Evolutionary conservation across 1,140 invertebrate genomes (phyloP).

Genomic region (Palaemon carinicauda): DNA sequence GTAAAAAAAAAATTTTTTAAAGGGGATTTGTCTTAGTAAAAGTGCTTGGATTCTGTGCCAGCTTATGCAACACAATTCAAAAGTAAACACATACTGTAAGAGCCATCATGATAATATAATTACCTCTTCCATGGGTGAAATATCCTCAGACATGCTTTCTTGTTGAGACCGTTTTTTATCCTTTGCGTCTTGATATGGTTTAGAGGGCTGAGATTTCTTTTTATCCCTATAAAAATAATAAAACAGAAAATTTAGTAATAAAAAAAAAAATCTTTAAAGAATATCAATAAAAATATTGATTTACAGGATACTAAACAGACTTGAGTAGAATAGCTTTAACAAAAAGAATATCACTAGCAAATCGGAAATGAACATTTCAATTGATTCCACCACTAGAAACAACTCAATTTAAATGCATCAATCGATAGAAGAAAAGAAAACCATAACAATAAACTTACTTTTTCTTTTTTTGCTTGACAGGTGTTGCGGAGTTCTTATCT

Average conservation of each 20-base stretch:
- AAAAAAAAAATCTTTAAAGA: background rate
- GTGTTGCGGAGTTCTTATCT: background rate
- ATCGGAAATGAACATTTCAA: too few relatives aligned
- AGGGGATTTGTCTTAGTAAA: too few relatives aligned
- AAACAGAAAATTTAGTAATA: background rate
- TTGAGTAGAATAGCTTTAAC: too few relatives aligned
- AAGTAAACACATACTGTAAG: background rate
- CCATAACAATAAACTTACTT: slow-evolving; percentile 19
- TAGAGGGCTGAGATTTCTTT: background rate
- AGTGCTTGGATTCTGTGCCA: too few relatives aligned
- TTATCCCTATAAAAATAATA: background rate
- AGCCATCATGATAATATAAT: background rate
- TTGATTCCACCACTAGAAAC: too few relatives aligned
- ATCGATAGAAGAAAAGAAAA: background rate
- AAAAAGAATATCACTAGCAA: too few relatives aligned
- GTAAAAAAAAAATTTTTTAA: too few relatives aligned
- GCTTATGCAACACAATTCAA: too few relatives aligned
- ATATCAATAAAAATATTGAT: too few relatives aligned
- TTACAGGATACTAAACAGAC: too few relatives aligned
- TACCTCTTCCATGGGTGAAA: background rate
- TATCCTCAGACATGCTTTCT: slow-evolving; percentile 3
- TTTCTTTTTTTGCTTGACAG: slow-evolving; percentile 28
- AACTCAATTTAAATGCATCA: too few relatives aligned
- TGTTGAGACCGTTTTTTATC: background rate
- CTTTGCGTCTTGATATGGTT: background rate